Conservation (phyloP, 2,888 invertebrate species). For the Caenorhabditis imperialis region DNA sequence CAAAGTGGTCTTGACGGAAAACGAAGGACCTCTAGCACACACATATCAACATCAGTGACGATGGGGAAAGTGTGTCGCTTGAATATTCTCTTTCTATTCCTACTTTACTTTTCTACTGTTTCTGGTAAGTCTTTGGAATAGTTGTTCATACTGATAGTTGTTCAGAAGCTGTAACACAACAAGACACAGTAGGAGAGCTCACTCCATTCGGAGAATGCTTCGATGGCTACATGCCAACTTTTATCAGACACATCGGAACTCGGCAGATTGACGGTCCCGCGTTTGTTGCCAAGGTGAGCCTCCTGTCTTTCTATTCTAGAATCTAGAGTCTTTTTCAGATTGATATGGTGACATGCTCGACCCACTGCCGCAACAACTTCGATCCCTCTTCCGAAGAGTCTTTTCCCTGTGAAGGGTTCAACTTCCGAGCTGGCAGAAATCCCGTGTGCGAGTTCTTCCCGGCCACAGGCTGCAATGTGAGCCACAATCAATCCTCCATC, state of each 20-base stretch:
- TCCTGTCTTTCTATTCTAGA: background rate
- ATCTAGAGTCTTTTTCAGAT: conserved; percentile 27
- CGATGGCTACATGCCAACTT: conserved; percentile 43
- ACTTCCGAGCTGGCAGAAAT: conserved; percentile 59
- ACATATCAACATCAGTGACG: conserved; percentile 46
- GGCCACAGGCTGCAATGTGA: conserved; percentile 27
- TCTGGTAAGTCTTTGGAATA: conserved; percentile 25
- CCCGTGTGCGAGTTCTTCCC: conserved; percentile 67
- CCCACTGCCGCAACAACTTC: conserved; percentile 59
- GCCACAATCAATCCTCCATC: no score
- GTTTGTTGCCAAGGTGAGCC: conserved; percentile 44
- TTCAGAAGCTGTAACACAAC: no score
- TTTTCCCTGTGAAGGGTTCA: conserved; percentile 65
- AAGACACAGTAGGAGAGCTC: conserved; percentile 21
- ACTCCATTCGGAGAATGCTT: conserved; percentile 55
- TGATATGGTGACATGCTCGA: conserved; percentile 61
- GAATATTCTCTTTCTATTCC: conserved; percentile 12
- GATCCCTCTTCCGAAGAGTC: conserved; percentile 60
- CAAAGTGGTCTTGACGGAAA: conserved; percentile 45
- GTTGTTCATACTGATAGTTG: no score
- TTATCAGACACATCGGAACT: conserved; percentile 37
- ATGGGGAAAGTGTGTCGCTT: conserved; percentile 41
- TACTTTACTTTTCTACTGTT: conserved; percentile 12
- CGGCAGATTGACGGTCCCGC: conserved; percentile 45
- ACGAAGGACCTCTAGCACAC: conserved; percentile 27